Percentiles rank a stretch among this genome's conserved stretches.
Conservation (phyloP, 2,113 vertebrate genomes). For the Mastomys coucha region DNA sequence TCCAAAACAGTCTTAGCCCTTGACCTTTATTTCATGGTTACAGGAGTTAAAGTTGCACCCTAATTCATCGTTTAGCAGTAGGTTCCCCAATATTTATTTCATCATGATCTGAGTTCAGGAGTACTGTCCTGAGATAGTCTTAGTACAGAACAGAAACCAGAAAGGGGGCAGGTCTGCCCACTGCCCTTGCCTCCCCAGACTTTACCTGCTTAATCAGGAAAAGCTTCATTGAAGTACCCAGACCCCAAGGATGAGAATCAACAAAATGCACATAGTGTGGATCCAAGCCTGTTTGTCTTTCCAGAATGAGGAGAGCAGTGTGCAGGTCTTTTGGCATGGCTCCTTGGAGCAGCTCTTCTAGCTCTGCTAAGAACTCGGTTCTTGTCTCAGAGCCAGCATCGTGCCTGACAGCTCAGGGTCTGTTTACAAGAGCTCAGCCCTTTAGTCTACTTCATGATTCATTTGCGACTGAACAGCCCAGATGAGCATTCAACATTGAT, state of each 20-base stretch:
- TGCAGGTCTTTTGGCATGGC: neutral
- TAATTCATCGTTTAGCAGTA: neutral
- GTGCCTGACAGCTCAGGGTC: neutral
- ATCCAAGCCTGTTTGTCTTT: neutral
- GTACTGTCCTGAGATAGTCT: neutral
- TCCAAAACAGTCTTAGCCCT: neutral
- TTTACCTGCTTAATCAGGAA: neutral
- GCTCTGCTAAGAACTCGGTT: neutral
- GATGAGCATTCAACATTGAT: neutral
- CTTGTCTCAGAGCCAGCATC: neutral
- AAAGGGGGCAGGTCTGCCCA: neutral
- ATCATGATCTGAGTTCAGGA: neutral
- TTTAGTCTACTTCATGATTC: neutral
- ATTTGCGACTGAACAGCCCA: neutral
- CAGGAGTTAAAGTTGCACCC: neutral
- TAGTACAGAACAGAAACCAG: neutral
- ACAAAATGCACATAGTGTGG: neutral
- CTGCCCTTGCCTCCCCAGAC: neutral
- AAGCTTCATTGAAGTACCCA: neutral
- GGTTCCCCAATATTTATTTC: neutral
- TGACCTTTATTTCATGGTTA: neutral
- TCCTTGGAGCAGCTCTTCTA: neutral
- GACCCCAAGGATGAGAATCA: neutral
- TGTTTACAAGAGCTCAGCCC: accelerated
- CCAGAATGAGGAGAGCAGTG: neutral